phyloP scores from a whole-genome alignment of 2,797 vertebrate species.

The Arrhamphus sclerolepis region DNA sequence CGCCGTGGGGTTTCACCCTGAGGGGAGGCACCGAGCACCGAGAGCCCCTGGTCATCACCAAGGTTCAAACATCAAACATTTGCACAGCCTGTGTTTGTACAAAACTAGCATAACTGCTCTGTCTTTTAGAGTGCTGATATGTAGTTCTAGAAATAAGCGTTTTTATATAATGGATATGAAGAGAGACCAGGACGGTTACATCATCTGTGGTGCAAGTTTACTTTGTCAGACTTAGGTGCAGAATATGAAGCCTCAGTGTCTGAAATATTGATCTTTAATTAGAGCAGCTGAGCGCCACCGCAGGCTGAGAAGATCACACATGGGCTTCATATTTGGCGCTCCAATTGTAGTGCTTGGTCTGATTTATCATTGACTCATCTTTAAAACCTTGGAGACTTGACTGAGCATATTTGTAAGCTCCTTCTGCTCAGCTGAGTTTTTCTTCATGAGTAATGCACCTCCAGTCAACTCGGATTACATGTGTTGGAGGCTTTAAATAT shows the following conservation, averaged over 20 bases:
- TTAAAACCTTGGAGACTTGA: neutral
- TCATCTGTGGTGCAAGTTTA: no score
- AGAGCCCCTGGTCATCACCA: slow-evolving; percentile 89
- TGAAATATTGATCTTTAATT: slow-evolving; percentile 1
- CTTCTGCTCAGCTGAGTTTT: neutral
- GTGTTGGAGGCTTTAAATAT: slow-evolving; percentile 58
- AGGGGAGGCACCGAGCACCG: slow-evolving; percentile 89
- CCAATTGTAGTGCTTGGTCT: no score
- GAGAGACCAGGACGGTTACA: no score
- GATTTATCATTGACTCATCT: neutral
- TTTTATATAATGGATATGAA: no score
- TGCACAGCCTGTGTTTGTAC: no score
- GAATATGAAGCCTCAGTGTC: no score
- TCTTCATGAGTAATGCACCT: neutral
- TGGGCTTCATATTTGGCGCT: neutral
- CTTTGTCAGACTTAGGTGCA: no score
- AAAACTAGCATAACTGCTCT: no score
- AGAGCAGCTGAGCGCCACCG: neutral
- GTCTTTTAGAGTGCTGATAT: no score
- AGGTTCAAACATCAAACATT: slow-evolving; percentile 70
- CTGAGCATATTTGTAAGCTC: neutral
- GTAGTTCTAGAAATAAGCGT: no score
- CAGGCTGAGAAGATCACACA: slow-evolving; percentile 23
- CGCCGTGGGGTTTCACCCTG: slow-evolving; percentile 92
- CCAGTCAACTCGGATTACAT: slow-evolving; percentile 47